Evolutionary conservation across 2,797 vertebrate genomes (phyloP).

Genomic region (Neosilurus hyrtlii): DNA sequence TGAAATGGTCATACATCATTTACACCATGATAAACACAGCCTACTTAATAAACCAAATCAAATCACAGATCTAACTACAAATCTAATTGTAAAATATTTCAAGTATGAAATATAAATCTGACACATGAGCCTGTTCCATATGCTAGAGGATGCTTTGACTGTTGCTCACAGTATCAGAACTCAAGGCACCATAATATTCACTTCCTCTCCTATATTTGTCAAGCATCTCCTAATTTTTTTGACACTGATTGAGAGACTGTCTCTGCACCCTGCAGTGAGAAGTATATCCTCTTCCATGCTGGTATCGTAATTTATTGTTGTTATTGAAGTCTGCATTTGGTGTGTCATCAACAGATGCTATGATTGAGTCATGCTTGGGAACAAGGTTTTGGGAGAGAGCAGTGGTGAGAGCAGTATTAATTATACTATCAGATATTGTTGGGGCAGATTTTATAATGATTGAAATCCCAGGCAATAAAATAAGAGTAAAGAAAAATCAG

Average conservation of each 20-base stretch:
- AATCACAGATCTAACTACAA: neutral
- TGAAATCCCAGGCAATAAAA: neutral
- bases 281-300: constrained; percentile 40
- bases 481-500: neutral
- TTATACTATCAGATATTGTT: neutral
- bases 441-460: neutral
- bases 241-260: constrained; percentile 1
- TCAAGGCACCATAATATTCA: neutral
- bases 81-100: neutral
- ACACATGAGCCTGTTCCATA: neutral
- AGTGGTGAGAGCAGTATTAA: neutral
- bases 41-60: neutral
- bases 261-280: constrained; percentile 28
- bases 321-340: constrained; percentile 12
- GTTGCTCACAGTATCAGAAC: neutral
- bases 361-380: constrained; percentile 12
- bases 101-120: neutral
- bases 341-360: constrained; percentile 19
- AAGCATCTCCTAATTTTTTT: neutral
- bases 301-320: constrained; percentile 24
- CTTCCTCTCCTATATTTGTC: neutral
- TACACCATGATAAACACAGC: neutral
- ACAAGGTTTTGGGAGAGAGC: neutral
- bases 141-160: neutral
- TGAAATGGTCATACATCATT: too few species aligned